Percentiles rank a stretch among this genome's conserved stretches.
These are phyloP conservation scores for Dicrurus megarhynchus DNA, from an alignment of 2,113 vertebrate species.

Conservation along the genomic window DNA sequence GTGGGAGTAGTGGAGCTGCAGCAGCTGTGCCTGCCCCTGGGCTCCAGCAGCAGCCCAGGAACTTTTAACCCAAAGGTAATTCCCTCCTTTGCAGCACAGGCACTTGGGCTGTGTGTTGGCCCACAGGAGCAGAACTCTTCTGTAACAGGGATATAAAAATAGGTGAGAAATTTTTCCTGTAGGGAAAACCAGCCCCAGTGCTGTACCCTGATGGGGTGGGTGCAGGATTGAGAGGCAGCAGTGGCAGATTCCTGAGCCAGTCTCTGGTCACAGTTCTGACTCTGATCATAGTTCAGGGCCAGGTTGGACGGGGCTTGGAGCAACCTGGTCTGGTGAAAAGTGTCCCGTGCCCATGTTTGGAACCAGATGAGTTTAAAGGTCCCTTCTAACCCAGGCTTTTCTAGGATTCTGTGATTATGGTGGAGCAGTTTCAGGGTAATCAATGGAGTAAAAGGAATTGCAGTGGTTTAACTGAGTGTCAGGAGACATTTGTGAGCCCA, in stretches of 20 bases:
- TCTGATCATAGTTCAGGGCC: neutral
- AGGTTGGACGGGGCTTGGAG: neutral
- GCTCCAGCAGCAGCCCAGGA: neutral
- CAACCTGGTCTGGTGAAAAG: neutral
- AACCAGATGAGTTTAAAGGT: neutral
- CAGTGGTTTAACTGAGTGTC: neutral
- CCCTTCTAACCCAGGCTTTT: neutral
- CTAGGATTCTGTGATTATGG: neutral
- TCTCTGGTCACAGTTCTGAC: neutral
- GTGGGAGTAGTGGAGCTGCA: neutral
- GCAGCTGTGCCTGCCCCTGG: neutral
- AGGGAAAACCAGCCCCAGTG: neutral
- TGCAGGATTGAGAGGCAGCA: neutral
- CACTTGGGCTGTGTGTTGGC: neutral
- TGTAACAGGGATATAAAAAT: neutral
- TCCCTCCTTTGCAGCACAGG: neutral
- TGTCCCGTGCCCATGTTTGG: neutral
- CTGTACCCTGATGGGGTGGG: neutral
- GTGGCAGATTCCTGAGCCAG: neutral
- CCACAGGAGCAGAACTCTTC: neutral
- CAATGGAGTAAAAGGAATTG: neutral
- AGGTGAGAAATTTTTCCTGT: neutral
- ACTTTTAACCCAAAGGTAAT: neutral
- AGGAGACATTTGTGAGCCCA: neutral
- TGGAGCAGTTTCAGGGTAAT: neutral